phyloP scores from a whole-genome alignment of 2,797 vertebrate genomes.

The Tenualosa ilisha region DNA sequence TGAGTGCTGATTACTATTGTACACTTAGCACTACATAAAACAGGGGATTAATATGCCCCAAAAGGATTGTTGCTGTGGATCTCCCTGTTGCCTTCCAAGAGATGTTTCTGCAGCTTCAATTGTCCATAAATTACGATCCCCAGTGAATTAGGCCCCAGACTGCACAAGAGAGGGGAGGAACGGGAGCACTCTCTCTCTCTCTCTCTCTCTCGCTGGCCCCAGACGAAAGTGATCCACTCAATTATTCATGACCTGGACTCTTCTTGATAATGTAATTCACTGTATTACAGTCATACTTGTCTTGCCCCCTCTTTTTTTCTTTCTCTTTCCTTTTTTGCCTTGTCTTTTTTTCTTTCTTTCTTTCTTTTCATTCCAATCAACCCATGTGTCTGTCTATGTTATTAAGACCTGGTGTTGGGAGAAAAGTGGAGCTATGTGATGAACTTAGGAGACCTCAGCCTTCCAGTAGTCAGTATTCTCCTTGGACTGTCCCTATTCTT shows the following conservation, averaged over 20 bases:
- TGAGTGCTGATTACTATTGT: constrained; percentile 99
- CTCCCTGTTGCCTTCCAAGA: constrained; percentile 92
- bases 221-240: constrained; percentile 87
- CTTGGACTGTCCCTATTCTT: neutral
- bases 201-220: constrained; percentile 59
- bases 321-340: constrained; percentile 28
- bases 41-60: constrained; percentile 99
- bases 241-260: constrained; percentile 89
- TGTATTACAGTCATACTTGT: constrained; percentile 58
- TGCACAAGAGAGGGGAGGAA: constrained; percentile 88
- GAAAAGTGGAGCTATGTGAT: neutral
- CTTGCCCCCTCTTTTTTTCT: neutral
- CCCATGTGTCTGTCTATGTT: neutral
- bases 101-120: constrained; percentile 99
- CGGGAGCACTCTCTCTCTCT: constrained; percentile 47
- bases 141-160: constrained; percentile 94
- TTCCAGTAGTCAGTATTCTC: neutral
- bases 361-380: constrained; percentile 44
- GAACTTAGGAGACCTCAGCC: neutral
- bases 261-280: constrained; percentile 64
- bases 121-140: constrained; percentile 99
- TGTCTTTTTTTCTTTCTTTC: neutral
- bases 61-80: constrained; percentile 99
- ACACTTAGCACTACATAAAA: constrained; percentile 99
- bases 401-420: neutral